These are phyloP conservation scores for Todus mexicanus DNA, from an alignment of 2,797 vertebrate genomes.

Conservation along the genomic window DNA sequence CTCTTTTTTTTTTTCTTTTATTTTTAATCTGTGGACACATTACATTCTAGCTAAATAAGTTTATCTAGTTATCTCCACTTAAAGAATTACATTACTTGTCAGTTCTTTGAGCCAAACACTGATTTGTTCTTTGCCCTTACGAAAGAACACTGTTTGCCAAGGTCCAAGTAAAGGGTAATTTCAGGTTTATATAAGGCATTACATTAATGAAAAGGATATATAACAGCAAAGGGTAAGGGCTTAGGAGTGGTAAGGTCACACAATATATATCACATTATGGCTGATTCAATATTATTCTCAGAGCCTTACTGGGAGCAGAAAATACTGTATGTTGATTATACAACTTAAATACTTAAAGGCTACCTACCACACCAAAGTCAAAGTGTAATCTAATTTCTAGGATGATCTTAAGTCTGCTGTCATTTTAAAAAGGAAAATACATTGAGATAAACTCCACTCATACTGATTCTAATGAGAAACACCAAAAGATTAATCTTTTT, in stretches of 20 bases:
- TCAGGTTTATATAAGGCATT: background rate
- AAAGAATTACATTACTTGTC: background rate
- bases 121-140: background rate
- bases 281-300: background rate
- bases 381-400: background rate
- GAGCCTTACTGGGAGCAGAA: background rate
- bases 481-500: background rate
- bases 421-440: background rate
- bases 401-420: background rate
- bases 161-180: background rate
- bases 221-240: background rate
- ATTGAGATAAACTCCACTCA: background rate
- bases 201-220: background rate
- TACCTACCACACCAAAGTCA: background rate
- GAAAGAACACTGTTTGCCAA: background rate
- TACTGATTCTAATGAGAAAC: background rate
- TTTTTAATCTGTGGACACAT: background rate
- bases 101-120: background rate
- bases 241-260: background rate
- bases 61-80: background rate
- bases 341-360: background rate
- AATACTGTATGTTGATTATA: background rate
- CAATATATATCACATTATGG: background rate
- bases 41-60: background rate
- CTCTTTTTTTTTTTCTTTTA: background rate